A percentile compares a stretch with the other conserved stretches of the same genome.
Evolutionary conservation across 2,797 vertebrate genomes (phyloP).

Genomic region (Atherinosoma microstoma): DNA sequence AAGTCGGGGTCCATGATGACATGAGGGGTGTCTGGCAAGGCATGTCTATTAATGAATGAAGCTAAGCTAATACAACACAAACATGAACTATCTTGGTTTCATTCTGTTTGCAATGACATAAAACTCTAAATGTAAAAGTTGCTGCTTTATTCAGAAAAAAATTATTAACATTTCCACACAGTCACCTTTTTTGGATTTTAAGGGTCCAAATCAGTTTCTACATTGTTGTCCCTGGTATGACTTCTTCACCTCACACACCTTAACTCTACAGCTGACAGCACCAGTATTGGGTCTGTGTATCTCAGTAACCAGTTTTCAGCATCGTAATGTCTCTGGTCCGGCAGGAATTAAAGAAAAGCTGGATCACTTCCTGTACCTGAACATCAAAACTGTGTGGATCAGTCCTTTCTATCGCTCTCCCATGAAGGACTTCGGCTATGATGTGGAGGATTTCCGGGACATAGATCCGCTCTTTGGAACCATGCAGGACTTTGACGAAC

Average conservation of each 20-base stretch:
- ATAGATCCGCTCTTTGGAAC: constrained; percentile 94
- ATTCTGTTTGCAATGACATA: neutral
- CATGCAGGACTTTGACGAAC: constrained; percentile 92
- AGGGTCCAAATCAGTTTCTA: neutral
- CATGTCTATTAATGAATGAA: too few species aligned
- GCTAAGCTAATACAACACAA: neutral
- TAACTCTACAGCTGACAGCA: neutral
- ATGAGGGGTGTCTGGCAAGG: too few species aligned
- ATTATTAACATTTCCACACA: neutral
- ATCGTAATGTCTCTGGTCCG: neutral
- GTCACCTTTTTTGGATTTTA: neutral
- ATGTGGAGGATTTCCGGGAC: constrained; percentile 90
- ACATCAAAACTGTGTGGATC: constrained; percentile 93
- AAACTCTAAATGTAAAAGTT: neutral
- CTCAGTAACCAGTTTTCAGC: neutral
- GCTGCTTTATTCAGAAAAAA: neutral
- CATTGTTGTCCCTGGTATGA: neutral
- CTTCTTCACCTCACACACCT: neutral
- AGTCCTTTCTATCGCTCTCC: constrained; percentile 93
- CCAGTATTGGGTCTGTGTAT: neutral
- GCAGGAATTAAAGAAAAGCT: constrained; percentile 92
- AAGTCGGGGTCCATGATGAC: neutral
- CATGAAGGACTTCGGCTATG: constrained; percentile 91
- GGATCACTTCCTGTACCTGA: constrained; percentile 88
- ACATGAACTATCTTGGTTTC: neutral